Conservation (phyloP, 1,140 invertebrate species). For the Acromyrmex charruanus region DNA sequence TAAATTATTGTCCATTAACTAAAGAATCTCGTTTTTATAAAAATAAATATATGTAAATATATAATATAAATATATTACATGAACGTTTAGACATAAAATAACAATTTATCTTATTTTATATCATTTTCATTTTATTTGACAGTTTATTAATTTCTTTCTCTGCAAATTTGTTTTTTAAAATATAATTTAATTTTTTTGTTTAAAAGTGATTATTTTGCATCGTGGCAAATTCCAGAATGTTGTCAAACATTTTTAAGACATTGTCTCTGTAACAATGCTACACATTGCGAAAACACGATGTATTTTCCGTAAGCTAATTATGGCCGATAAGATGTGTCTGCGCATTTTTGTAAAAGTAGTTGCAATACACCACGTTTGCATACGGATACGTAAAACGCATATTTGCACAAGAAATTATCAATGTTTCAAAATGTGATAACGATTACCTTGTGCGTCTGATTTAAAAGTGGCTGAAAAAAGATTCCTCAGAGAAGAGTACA, state of each 20-base stretch:
- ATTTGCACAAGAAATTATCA: constrained; percentile 13
- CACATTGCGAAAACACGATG: background rate
- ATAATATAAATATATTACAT: background rate
- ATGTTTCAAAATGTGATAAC: constrained; percentile 9
- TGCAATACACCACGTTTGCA: constrained; percentile 8
- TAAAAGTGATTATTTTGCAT: background rate
- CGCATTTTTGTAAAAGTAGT: constrained; percentile 20
- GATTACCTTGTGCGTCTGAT: background rate
- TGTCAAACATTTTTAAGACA: background rate
- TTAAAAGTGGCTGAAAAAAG: background rate
- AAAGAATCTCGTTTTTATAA: background rate
- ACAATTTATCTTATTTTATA: constrained; percentile 12
- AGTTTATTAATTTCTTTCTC: background rate
- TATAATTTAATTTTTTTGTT: background rate
- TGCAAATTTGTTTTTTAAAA: background rate
- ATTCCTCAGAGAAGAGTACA: background rate
- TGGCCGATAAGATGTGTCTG: background rate
- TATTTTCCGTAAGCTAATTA: constrained; percentile 6
- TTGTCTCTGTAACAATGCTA: background rate
- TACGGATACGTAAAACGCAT: background rate
- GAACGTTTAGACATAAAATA: background rate
- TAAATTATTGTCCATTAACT: background rate
- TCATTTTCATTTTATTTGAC: constrained; percentile 9
- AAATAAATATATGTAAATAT: background rate
- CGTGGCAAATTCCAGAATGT: background rate